Conservation (phyloP, 1,140 invertebrate species). For the Leptopilina boulardi region DNA sequence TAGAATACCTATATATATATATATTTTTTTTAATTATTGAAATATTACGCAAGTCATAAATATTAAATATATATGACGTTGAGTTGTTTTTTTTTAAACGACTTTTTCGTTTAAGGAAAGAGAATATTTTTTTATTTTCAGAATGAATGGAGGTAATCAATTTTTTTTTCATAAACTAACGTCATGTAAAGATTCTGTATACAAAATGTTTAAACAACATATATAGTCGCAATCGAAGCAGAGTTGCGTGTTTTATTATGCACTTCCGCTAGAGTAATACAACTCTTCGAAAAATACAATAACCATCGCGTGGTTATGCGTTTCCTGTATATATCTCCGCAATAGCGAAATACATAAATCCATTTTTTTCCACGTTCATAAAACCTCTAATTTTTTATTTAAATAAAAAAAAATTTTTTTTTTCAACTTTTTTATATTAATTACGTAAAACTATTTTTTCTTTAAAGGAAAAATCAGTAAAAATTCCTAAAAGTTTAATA, state of each 20-base stretch:
- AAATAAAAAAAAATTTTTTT: too few species aligned
- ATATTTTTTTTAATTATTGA: too few species aligned
- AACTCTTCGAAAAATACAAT: conserved; percentile 15
- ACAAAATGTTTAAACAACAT: conserved; percentile 12
- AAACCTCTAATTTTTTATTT: too few species aligned
- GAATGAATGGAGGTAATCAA: background rate
- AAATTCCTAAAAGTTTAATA: too few species aligned
- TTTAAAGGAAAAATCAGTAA: too few species aligned
- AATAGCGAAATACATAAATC: background rate
- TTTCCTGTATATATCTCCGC: background rate
- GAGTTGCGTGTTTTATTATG: conserved; percentile 26
- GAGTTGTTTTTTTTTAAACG: background rate
- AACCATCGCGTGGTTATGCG: background rate
- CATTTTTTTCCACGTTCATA: background rate
- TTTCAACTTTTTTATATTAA: too few species aligned
- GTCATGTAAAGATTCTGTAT: background rate
- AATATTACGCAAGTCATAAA: background rate
- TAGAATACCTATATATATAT: too few species aligned
- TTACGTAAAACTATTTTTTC: too few species aligned
- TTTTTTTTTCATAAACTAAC: background rate
- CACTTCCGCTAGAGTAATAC: conserved; percentile 20
- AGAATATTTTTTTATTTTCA: background rate
- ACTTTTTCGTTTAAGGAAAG: background rate
- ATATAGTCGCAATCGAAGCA: background rate
- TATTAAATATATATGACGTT: background rate